A percentile compares a stretch with the other conserved stretches of the same genome.
Conservation (phyloP, 1,140 invertebrate species). For the Archegozetes longisetosus region DNA sequence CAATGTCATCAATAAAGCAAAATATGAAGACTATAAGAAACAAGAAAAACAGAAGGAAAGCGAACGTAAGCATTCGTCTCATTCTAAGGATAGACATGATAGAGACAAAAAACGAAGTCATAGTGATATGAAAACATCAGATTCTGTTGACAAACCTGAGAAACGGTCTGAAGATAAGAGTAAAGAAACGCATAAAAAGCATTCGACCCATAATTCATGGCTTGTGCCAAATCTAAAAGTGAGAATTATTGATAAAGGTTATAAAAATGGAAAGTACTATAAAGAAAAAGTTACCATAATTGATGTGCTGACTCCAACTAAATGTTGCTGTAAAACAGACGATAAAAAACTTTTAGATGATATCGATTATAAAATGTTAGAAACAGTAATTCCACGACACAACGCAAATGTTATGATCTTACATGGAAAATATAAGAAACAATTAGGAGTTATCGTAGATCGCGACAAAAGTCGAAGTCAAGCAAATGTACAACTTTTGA, state of each 20-base stretch:
- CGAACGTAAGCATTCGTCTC: not conserved
- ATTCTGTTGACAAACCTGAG: not conserved
- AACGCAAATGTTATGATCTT: constrained; percentile 29
- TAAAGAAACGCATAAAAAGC: constrained; percentile 2
- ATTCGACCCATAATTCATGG: constrained; percentile 23
- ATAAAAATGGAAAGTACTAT: constrained; percentile 31
- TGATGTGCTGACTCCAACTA: constrained; percentile 27
- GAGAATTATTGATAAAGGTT: constrained; percentile 29
- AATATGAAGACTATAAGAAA: constrained; percentile 20
- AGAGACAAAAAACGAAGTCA: not conserved
- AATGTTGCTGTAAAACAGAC: constrained; percentile 30
- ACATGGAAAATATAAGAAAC: constrained; percentile 26
- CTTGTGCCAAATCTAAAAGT: constrained; percentile 28
- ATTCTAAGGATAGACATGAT: not conserved
- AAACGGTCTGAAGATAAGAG: not conserved
- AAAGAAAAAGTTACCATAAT: constrained; percentile 28
- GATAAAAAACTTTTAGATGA: constrained; percentile 29
- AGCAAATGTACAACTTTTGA: constrained; percentile 28
- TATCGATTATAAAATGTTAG: constrained; percentile 24
- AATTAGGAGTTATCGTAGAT: constrained; percentile 28
- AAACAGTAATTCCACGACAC: constrained; percentile 31
- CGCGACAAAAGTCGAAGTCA: constrained; percentile 26
- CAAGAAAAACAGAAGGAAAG: constrained; percentile 14
- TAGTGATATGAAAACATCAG: not conserved
- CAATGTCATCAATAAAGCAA: constrained; percentile 34